These are phyloP conservation scores for Trichogramma pretiosum DNA, from an alignment of 1,140 invertebrate species.

Conservation along the genomic window DNA sequence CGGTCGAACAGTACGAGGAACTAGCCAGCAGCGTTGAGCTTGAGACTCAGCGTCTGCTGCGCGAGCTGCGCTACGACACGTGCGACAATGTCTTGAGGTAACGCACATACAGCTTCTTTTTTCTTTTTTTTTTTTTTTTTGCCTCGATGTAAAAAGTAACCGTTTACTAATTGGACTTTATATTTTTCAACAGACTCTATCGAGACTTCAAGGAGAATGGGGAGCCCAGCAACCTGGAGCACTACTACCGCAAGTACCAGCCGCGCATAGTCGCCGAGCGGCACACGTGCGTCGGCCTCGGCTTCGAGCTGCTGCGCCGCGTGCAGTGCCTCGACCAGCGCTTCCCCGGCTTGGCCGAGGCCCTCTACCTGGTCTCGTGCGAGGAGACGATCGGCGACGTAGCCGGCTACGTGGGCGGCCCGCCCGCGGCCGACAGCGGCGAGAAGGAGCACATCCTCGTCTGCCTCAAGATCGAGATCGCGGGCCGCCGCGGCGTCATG, in stretches of 20 bases:
- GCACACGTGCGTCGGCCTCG: conserved; percentile 81
- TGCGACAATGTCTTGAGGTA: conserved; percentile 71
- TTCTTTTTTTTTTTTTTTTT: too few species aligned
- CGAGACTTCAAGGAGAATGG: conserved; percentile 57
- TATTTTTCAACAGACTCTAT: conserved; percentile 55
- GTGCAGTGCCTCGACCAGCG: conserved; percentile 47
- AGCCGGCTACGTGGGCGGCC: conserved; percentile 54
- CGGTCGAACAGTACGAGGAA: conserved; percentile 67
- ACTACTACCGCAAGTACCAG: conserved; percentile 66
- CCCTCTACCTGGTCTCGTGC: conserved; percentile 72
- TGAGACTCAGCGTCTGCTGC: conserved; percentile 64
- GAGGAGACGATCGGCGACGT: conserved; percentile 71
- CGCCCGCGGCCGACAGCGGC: conserved; percentile 52
- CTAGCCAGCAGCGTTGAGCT: conserved; percentile 67
- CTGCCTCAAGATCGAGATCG: conserved; percentile 64
- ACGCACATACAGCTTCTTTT: too few species aligned
- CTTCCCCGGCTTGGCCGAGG: conserved; percentile 56
- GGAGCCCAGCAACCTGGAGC: conserved; percentile 50
- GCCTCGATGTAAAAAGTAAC: too few species aligned
- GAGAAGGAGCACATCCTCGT: conserved; percentile 87
- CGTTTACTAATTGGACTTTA: neutral
- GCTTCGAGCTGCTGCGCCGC: conserved; percentile 64
- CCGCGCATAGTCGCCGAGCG: conserved; percentile 68
- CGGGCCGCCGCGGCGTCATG: conserved; percentile 63
- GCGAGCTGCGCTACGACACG: conserved; percentile 76